Base-by-base conservation (phyloP, 53 echinoderm and acorn worm species). In the Apostichopus leukothele region DNA sequence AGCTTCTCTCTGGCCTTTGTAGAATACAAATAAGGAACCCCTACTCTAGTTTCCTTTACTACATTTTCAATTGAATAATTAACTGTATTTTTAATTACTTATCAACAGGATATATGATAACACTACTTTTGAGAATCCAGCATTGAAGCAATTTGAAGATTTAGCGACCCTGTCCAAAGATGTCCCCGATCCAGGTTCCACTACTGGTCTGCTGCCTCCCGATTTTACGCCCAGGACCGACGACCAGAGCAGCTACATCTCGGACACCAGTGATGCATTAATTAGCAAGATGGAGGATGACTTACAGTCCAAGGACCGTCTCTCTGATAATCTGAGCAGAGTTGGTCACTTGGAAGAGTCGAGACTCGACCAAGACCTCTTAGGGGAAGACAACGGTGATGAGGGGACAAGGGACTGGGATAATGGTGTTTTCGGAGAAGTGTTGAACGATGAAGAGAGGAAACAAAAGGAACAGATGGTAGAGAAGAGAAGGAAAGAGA, bases 111-210 rank as follows among this genome's bases (percentile, higher is more conserved):
- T 87, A 12, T 87, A 87, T 25, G 75, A 75, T 57, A 75, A 87
- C n/a, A 87, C 88, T 7, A 19, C 6, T 9, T 87, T 87, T 75
- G 88, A 87, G 53, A 87, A 87, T 26, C 88, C 88, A 75, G 75
- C 51, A 19, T 13, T 87, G 59, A 87, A 87, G 54, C 75, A 87
- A 11, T 87, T 75, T 59, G 53, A 87, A 57, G 74, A 87, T 75
- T 60, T 87, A 53, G 75, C 88, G 20, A 74, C 60, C 11, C 22
- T 87, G 19, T 87, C 88, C 8, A 87, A 75, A 74, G 78, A 26
- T 50, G 18, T n/a, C 18, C 71, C 71, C 7, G 71, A 71, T 16
- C 18, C 71, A 71, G 71, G 1, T 71, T 76, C 77, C 50, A 39
- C 50, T 11, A 52, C 50, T 21, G 5, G 52, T 14, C 39, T 16